Base-by-base conservation (phyloP, 2,113 vertebrate species). In the Coregonus clupeaformis region DNA sequence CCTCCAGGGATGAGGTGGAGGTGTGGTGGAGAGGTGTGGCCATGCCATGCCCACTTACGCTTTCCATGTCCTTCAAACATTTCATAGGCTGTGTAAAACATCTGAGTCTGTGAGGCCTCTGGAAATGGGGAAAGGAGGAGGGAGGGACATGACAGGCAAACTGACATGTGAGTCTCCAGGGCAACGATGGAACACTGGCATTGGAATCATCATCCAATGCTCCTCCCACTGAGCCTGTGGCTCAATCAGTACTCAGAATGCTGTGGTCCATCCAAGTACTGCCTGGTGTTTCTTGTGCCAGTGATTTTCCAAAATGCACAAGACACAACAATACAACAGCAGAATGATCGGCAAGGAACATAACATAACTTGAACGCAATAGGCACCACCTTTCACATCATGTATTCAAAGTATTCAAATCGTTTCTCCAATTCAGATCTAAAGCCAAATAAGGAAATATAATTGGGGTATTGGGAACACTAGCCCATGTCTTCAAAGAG, bases 21-120 rank as follows among this genome's bases (percentile, higher is more conserved):
- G 78, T 77, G 70, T 62, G 68, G 2, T 22, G 71, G 55, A 89
- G 76, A 80, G 80, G 83, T 16, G 49, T 52, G 49, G 82, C 71
- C 74, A 66, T 4, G 68, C 75, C 27, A 86, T 73, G 71, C 77
- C 14, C 76, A 95, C 95, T 96, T 91, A 97, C 95, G 90, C 0
- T 92, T 93, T 87, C 95, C 91, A 92, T 95, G 94, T 90, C 94
- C 95, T 94, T 96, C 96, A 94, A 96, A 93, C 79, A 96, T 96
- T 93, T 97, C 96, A 80, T 95, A 93, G 0, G 95, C 94, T 81
- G 95, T 95, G 59, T 94, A 97, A 92, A 96, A 96, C 95, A 96
- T 96, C 94, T 96, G 94, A 72, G 94, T 94, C 91, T 95, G 90
- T 2, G 95, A 93, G 75, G 92, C 87, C 81, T 95, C 96, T 97